phyloP scores from a whole-genome alignment of 2,888 invertebrate genomes.

The Nudaria mundana region DNA sequence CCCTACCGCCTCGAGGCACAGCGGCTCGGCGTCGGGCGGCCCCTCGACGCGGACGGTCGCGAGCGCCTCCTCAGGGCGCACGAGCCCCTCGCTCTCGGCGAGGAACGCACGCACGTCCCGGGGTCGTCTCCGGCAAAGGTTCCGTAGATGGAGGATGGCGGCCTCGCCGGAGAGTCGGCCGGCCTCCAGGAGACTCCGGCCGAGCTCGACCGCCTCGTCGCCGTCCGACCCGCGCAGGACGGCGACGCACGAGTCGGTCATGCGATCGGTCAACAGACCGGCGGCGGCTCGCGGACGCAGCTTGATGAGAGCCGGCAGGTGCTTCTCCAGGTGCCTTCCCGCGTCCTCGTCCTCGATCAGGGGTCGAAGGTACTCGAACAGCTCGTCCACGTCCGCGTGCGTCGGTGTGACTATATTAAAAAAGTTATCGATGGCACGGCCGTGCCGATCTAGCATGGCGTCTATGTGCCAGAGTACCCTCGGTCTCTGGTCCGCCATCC shows the following conservation, averaged over 20 bases:
- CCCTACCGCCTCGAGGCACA: slow-evolving; percentile 65
- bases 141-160: slow-evolving; percentile 52
- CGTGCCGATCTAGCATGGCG: slow-evolving; percentile 40
- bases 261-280: slow-evolving; percentile 47
- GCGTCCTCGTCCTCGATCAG: slow-evolving; percentile 36
- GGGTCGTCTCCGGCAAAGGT: slow-evolving; percentile 50
- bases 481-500: slow-evolving; percentile 38
- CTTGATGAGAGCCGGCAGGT: slow-evolving; percentile 44
- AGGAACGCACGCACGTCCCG: slow-evolving; percentile 51
- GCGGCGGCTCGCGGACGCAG: slow-evolving; percentile 59
- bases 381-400: slow-evolving; percentile 54
- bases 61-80: slow-evolving; percentile 68
- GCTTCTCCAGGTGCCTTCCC: slow-evolving; percentile 34
- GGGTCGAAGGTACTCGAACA: slow-evolving; percentile 57
- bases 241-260: slow-evolving; percentile 22
- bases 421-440: slow-evolving; percentile 49
- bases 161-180: slow-evolving; percentile 49
- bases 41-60: slow-evolving; percentile 49
- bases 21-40: slow-evolving; percentile 56
- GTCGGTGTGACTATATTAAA: slow-evolving; percentile 54
- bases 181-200: slow-evolving; percentile 45
- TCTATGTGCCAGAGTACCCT: slow-evolving; percentile 57
- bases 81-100: slow-evolving; percentile 47
- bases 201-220: slow-evolving; percentile 48
- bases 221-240: slow-evolving; percentile 33